Base-by-base conservation (phyloP, 2,888 invertebrate species). In the Leptinotarsa rubiginosa region DNA sequence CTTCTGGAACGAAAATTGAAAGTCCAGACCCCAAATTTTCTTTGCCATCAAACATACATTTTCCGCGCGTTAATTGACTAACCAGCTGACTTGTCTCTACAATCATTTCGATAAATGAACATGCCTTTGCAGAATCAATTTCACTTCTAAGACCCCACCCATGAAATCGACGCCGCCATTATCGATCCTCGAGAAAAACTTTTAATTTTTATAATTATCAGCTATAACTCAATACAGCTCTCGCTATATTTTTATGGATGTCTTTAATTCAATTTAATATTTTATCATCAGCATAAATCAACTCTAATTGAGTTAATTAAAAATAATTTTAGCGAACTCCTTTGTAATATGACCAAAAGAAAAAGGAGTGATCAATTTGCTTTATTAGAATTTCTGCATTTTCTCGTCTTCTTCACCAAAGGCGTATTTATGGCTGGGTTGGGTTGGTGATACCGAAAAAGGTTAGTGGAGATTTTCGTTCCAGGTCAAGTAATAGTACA, bases 211-310 rank as follows among this genome's bases (percentile, higher is more conserved):
- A 75, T 75, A 81, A 81, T 81, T 81, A 81, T 80, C 80, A 80
- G 75, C 76, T 78, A 77, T 81, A 81, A 81, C 81, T 81, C 81
- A 81, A 81, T 80, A 81, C 79, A 77, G 72, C 70, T 75, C 73
- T 74, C 78, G 82, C 80, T 84, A 84, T 85, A 85, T 85, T 79
- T 86, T 86, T 86, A 85, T 84, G 84, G 83, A 85, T 82, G 86
- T 85, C 86, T 87, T 86, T 86, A 85, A 86, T 87, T 87, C 86
- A 86, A 87, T 87, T 87, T 87, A 86, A 86, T 87, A 87, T 88
- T 88, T 87, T 86, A 86, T 86, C 86, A 84, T 81, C 78, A 84
- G 85, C 85, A 87, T 87, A 87, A 87, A 87, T 87, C 87, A 87
- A 85, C 85, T 84, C 85, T 85, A 87, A 87, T 87, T 85, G 84